These are phyloP conservation scores for Tachystola acroxantha DNA, from an alignment of 2,888 invertebrate genomes.

Conservation along the genomic window DNA sequence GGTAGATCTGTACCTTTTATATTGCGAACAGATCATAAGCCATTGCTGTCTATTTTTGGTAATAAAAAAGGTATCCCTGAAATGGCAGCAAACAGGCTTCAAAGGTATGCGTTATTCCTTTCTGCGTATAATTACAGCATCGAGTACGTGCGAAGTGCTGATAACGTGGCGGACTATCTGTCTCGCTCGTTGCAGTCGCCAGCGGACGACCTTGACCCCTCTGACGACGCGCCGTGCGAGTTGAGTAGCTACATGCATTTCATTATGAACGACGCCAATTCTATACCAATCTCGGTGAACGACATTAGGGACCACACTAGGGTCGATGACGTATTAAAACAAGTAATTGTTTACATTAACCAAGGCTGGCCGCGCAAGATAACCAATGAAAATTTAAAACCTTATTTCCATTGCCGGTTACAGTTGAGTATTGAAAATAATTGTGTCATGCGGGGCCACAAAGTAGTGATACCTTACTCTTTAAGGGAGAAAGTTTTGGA, in stretches of 20 bases:
- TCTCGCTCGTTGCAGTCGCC: neutral
- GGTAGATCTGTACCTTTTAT: slow-evolving; percentile 10
- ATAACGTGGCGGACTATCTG: slow-evolving; percentile 1
- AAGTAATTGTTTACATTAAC: neutral
- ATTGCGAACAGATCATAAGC: slow-evolving; percentile 12
- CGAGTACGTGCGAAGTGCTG: neutral
- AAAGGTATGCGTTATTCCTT: slow-evolving; percentile 3
- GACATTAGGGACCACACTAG: neutral
- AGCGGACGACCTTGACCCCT: neutral
- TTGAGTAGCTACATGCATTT: neutral
- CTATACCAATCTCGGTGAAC: neutral
- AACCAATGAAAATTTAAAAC: neutral
- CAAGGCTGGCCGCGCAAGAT: neutral
- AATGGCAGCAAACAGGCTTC: slow-evolving; percentile 10
- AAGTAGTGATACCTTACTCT: neutral
- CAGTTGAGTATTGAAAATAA: slow-evolving; percentile 2
- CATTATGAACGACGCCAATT: neutral
- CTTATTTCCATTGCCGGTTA: neutral
- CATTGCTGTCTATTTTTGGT: slow-evolving; percentile 11
- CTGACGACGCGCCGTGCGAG: neutral
- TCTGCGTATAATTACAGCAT: neutral
- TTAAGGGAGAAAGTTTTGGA: neutral
- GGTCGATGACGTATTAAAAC: neutral
- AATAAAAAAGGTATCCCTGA: slow-evolving; percentile 9
- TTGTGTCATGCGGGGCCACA: slow-evolving; percentile 5